phyloP scores from a whole-genome alignment of 2,113 vertebrate species.

The Mobula birostris region DNA sequence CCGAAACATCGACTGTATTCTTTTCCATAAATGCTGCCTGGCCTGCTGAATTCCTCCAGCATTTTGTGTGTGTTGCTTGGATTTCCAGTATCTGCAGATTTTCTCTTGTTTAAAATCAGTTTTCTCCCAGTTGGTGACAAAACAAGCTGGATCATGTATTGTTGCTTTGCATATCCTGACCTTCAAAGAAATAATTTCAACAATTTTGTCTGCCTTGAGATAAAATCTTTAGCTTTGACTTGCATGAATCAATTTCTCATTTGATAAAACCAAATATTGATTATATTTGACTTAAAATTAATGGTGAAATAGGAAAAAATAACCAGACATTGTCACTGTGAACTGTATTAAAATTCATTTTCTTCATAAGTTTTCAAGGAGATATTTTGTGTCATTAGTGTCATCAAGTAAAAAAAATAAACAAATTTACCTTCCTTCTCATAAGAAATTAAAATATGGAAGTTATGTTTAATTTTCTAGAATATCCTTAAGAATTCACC shows the following conservation, averaged over 20 bases:
- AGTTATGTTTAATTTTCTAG: background rate
- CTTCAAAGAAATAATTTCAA: background rate
- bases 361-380: background rate
- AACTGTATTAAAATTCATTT: background rate
- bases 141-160: background rate
- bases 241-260: background rate
- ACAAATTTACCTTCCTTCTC: background rate
- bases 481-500: background rate
- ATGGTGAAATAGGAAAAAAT: background rate
- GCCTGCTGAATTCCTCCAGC: too few relatives aligned
- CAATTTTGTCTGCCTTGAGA: background rate
- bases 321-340: background rate
- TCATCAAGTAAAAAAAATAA: background rate
- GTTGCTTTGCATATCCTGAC: background rate
- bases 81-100: too few relatives aligned
- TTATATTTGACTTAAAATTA: background rate
- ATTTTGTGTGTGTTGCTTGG: too few relatives aligned
- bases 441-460: background rate
- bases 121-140: constrained; percentile 6
- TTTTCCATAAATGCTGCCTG: too few relatives aligned
- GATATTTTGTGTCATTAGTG: background rate
- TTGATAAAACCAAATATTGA: background rate
- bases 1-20: too few relatives aligned
- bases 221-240: background rate
- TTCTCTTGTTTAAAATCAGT: too few relatives aligned